Evolutionary conservation across 2,113 vertebrate genomes (phyloP).

Genomic region (Dipodomys ordii): DNA sequence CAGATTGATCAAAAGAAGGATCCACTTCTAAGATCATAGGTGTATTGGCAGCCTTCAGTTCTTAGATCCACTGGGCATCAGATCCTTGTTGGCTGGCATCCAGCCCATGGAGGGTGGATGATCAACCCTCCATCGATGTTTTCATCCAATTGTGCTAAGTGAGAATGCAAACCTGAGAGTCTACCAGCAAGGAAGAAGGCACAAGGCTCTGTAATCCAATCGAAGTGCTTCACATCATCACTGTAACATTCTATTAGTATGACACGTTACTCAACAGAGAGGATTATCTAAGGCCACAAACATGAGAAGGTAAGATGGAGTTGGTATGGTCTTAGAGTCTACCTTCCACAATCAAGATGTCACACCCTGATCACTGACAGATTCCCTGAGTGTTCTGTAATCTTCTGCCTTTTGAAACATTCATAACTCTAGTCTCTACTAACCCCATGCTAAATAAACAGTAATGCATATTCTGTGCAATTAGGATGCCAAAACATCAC

Average conservation of each 20-base stretch:
- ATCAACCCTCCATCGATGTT: neutral
- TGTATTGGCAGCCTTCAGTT: neutral
- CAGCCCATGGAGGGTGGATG: no score
- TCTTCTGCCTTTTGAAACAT: neutral
- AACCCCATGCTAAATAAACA: neutral
- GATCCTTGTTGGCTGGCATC: neutral
- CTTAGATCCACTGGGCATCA: rapidly evolving
- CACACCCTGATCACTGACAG: neutral
- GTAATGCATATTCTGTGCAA: neutral
- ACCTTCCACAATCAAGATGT: neutral
- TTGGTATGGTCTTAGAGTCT: neutral
- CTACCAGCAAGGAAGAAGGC: neutral
- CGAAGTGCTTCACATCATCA: neutral
- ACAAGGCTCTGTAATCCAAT: neutral
- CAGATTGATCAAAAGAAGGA: neutral
- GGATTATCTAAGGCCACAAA: neutral
- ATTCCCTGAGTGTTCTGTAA: neutral
- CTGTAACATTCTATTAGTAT: neutral
- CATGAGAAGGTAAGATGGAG: neutral
- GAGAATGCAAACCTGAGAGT: neutral
- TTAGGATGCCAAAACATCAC: neutral
- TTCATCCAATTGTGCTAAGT: neutral
- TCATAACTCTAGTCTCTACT: neutral
- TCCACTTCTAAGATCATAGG: neutral
- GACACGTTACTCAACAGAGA: neutral